Evolutionary conservation across 2,113 vertebrate genomes (phyloP), one percentile per base, ranked within the genome.

Genomic region (Poeciliopsis turrubarensis): DNA sequence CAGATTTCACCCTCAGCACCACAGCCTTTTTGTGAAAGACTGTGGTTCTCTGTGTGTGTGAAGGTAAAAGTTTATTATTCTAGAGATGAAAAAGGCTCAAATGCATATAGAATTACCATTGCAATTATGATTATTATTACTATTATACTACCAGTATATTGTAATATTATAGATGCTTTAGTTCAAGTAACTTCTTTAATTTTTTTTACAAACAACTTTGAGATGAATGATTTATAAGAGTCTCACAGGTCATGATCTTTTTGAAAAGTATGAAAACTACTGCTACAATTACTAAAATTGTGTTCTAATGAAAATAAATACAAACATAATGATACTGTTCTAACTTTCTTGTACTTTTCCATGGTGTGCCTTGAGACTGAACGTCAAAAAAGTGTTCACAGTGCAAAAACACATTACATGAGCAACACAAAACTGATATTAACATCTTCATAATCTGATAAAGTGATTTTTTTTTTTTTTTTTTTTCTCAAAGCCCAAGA

Each of bases 81-180:
- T 87, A 89, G 82, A 91, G 84, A 88, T 89, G 87, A 88, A 86
- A 85, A 89, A 86, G 92, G 91, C 91, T 94, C 72, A 91, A 92
- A 93, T 91, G 91, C 92, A 93, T 94, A 93, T 94, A 94, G 92
- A 94, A 90, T 91, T 94, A 94, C 92, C 89, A 94, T 93, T 93
- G 85, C 87, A 69, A 91, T 91, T 92, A 94, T 93, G 87, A 93
- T 93, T 93, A 93, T 93, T 93, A 92, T 91, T 92, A 94, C 92
- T 94, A 95, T 94, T 95, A 94, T 92, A 94, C 89, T 94, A 95
- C 90, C 88, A 91, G 92, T 95, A 95, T 95, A 95, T 95, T 95
- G 94, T 94, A 95, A 95, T 95, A 95, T 94, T 93, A 94, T 95
- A 95, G 94, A 94, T 91, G 86, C 92, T 95, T 95, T 95, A 95